A percentile compares a stretch with the other conserved stretches of the same genome.
Conservation (phyloP, 2,113 vertebrate genomes). For the Ondatra zibethicus region DNA sequence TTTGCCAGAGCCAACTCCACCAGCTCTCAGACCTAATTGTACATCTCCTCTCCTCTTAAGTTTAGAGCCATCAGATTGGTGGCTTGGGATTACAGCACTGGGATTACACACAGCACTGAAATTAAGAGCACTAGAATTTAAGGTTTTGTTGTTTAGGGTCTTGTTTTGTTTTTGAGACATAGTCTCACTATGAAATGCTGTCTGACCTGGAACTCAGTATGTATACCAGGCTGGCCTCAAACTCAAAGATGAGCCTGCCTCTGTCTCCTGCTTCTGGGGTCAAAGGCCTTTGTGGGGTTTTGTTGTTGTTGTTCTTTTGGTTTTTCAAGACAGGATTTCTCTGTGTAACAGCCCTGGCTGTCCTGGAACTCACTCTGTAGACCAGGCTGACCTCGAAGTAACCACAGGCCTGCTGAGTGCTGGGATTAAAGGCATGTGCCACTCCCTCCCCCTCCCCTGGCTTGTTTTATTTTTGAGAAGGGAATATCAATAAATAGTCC, state of each 20-base stretch:
- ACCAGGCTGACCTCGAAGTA: too few relatives aligned
- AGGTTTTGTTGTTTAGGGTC: neutral
- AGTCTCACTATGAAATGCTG: too few relatives aligned
- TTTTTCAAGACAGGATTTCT: too few relatives aligned
- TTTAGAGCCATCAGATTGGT: constrained; percentile 19
- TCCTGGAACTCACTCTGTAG: too few relatives aligned
- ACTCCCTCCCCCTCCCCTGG: too few relatives aligned
- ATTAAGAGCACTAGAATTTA: constrained; percentile 10
- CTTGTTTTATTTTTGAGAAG: neutral
- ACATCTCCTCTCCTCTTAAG: neutral
- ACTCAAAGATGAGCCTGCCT: neutral
- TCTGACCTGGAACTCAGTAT: neutral
- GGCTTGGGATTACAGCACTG: constrained; percentile 5
- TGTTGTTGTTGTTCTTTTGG: too few relatives aligned
- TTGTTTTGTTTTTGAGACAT: neutral
- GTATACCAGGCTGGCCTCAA: neutral
- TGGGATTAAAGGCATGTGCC: too few relatives aligned
- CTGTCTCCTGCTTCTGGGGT: neutral
- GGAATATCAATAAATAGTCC: neutral
- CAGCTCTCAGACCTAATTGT: neutral
- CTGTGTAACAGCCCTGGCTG: too few relatives aligned
- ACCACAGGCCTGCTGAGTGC: too few relatives aligned
- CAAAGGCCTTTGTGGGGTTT: neutral
- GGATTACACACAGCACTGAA: neutral
- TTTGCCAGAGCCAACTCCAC: neutral